Percentiles rank a stretch among this genome's conserved stretches.
Evolutionary conservation across 2,113 vertebrate species (phyloP).

Genomic region (Heterochromis multidens): DNA sequence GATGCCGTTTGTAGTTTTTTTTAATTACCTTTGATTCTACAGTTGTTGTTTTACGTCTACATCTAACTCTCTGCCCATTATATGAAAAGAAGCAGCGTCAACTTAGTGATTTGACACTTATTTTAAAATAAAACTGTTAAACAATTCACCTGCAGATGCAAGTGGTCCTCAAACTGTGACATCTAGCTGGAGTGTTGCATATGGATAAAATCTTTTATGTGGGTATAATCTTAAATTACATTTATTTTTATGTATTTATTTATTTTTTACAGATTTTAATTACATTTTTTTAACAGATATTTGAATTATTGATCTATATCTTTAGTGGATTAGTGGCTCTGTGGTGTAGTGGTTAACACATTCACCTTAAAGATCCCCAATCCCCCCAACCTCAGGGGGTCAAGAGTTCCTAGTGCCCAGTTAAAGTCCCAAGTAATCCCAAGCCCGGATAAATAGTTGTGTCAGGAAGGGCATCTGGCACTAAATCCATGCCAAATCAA

Average conservation of each 20-base stretch:
- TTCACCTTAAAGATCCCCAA: background rate
- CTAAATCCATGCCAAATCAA: background rate
- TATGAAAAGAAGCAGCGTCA: background rate
- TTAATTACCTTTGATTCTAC: background rate
- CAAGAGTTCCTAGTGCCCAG: background rate
- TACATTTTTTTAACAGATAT: background rate
- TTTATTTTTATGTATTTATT: background rate
- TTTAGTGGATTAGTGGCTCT: background rate
- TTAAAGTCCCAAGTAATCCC: background rate
- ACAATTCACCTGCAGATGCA: background rate
- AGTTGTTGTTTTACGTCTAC: background rate
- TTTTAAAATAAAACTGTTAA: background rate
- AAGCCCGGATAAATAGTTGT: background rate
- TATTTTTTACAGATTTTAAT: background rate
- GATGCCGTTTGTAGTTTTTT: background rate
- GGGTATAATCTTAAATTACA: background rate
- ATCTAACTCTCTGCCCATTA: background rate
- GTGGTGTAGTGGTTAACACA: background rate
- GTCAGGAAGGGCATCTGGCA: background rate
- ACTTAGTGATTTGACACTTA: background rate
- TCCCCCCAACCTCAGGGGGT: background rate
- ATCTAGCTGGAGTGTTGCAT: background rate
- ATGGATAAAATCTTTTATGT: background rate
- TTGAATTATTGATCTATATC: background rate
- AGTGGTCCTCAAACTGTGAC: background rate